Evolutionary conservation across 2,113 vertebrate species (phyloP).

Genomic region (Stegostoma tigrinum): DNA sequence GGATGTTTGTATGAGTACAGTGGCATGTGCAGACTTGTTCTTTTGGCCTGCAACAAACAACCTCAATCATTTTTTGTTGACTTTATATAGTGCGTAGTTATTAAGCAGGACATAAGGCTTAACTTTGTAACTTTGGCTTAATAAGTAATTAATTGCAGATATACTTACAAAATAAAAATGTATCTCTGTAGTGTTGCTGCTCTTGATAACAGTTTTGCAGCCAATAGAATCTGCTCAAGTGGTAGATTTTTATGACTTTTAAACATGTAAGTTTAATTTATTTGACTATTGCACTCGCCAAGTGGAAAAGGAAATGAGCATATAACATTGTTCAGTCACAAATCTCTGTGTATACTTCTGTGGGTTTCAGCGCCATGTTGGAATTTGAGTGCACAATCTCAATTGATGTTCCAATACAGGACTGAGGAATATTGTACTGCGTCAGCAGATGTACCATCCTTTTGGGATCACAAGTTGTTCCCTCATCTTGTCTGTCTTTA

Average conservation of each 20-base stretch:
- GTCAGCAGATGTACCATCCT: background rate
- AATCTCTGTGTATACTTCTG: background rate
- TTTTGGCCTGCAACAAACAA: background rate
- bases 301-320: background rate
- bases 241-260: background rate
- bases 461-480: background rate
- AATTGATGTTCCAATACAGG: background rate
- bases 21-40: slow-evolving; percentile 11
- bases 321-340: background rate
- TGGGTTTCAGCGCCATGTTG: background rate
- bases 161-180: too few relatives aligned
- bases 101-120: background rate
- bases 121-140: background rate
- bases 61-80: background rate
- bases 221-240: background rate
- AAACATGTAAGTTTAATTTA: background rate
- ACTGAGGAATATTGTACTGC: background rate
- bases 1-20: background rate
- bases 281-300: background rate
- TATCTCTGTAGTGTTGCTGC: background rate
- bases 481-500: background rate
- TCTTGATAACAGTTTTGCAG: background rate
- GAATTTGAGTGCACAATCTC: background rate
- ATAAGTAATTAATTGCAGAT: background rate
- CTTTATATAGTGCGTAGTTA: background rate